Evolutionary conservation across 2,113 vertebrate genomes (phyloP).

Genomic region (Thunnus thynnus): DNA sequence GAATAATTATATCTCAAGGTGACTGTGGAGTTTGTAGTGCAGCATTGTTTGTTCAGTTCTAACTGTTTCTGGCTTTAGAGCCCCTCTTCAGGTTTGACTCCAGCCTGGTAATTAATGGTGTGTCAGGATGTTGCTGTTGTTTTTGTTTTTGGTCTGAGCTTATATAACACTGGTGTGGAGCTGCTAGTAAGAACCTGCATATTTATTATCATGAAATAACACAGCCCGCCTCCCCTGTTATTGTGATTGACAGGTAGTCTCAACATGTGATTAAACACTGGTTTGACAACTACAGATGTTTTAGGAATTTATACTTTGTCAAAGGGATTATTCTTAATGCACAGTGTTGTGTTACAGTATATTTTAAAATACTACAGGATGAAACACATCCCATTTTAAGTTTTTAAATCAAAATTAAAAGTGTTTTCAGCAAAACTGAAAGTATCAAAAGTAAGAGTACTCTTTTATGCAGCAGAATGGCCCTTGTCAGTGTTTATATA

Average conservation of each 20-base stretch:
- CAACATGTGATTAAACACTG: slow-evolving; percentile 12
- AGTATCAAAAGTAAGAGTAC: no score
- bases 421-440: no score
- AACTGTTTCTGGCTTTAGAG: not conserved
- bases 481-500: no score
- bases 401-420: no score
- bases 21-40: not conserved
- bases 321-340: not conserved
- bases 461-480: no score
- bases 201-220: slow-evolving; percentile 28
- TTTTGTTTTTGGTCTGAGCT: slow-evolving; percentile 4
- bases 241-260: slow-evolving; percentile 20
- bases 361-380: not conserved
- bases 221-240: not conserved
- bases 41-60: not conserved
- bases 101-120: slow-evolving; percentile 17
- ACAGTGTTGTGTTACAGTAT: not conserved
- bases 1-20: not conserved
- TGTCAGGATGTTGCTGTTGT: slow-evolving; percentile 19
- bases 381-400: no score
- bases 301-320: slow-evolving; percentile 10
- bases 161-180: slow-evolving; percentile 2
- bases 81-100: slow-evolving; percentile 2
- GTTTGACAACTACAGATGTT: slow-evolving; percentile 24
- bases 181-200: not conserved